Conservation (phyloP, 2,113 vertebrate species). For the Petromus typicus region DNA sequence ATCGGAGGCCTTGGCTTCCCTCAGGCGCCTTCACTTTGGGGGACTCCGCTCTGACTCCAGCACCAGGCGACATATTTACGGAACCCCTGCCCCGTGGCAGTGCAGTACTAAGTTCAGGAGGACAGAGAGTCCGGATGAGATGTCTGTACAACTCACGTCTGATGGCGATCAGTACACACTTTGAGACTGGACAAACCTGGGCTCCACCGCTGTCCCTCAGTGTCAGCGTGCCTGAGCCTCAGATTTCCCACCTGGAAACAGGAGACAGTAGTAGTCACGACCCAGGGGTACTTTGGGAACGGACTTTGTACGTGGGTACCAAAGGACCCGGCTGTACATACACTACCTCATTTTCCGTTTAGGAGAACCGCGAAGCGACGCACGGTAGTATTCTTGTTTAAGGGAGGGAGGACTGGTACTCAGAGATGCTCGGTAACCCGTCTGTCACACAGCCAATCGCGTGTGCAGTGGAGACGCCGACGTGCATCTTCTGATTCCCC, state of each 20-base stretch:
- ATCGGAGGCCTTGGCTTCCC: not conserved
- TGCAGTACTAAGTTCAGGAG: not conserved
- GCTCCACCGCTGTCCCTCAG: not conserved
- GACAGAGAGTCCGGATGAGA: not conserved
- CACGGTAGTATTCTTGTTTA: rapidly evolving
- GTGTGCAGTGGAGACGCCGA: not conserved
- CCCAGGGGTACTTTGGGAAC: not conserved
- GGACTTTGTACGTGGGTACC: not conserved
- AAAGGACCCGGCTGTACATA: not conserved
- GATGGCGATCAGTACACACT: no score
- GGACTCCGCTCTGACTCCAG: not conserved
- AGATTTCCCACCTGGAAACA: not conserved
- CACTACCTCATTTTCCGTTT: not conserved
- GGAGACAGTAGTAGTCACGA: not conserved
- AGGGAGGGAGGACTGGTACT: not conserved
- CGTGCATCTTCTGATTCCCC: not conserved
- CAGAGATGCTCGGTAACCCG: not conserved
- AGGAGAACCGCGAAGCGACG: not conserved
- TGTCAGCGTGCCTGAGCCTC: not conserved
- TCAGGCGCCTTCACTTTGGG: not conserved
- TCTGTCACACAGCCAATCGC: not conserved
- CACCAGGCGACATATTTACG: not conserved
- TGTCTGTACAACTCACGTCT: not conserved
- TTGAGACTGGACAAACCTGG: not conserved
- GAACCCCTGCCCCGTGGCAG: not conserved